Percentiles rank a stretch among this genome's conserved stretches.
phyloP scores from a whole-genome alignment of 1,140 invertebrate genomes.

The Tetramorium parvispinum region DNA sequence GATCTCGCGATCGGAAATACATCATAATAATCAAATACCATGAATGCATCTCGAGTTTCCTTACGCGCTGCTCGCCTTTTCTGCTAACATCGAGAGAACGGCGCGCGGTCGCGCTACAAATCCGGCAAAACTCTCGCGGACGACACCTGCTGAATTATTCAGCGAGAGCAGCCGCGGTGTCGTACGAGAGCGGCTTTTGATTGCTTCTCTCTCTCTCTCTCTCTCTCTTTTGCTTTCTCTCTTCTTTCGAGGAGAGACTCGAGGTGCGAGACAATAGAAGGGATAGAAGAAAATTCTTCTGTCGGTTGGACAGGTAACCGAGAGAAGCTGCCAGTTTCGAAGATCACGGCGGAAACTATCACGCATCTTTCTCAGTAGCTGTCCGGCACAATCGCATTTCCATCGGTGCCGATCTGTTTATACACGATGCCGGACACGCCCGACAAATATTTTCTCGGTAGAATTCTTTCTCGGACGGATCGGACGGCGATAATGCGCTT shows the following conservation, averaged over 20 bases:
- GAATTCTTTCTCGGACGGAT: constrained; percentile 76
- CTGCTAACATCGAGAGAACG: constrained; percentile 62
- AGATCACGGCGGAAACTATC: constrained; percentile 33
- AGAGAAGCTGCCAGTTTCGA: constrained; percentile 68
- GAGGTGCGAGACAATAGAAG: constrained; percentile 18
- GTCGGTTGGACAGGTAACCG: constrained; percentile 34
- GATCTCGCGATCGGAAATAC: not conserved
- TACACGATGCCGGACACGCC: constrained; percentile 83
- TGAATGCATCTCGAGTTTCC: constrained; percentile 7
- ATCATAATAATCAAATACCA: constrained; percentile 10
- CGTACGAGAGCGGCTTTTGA: constrained; percentile 69
- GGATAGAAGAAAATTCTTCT: constrained; percentile 37
- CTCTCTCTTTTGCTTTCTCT: not conserved
- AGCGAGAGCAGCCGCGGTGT: constrained; percentile 68
- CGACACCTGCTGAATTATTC: constrained; percentile 72
- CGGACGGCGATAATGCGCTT: constrained; percentile 76
- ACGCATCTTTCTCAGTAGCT: constrained; percentile 44
- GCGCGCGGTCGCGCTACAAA: constrained; percentile 72
- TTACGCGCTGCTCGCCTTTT: constrained; percentile 53
- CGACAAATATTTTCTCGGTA: constrained; percentile 84
- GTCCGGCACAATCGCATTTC: constrained; percentile 70
- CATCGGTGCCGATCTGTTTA: constrained; percentile 81
- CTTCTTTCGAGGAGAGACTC: not conserved
- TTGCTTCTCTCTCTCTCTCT: constrained; percentile 45
- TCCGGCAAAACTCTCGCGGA: constrained; percentile 73